A percentile compares a stretch with the other conserved stretches of the same genome.
These are phyloP conservation scores for Ridgeia piscesae DNA, from an alignment of 1,140 invertebrate species.

Conservation along the genomic window DNA sequence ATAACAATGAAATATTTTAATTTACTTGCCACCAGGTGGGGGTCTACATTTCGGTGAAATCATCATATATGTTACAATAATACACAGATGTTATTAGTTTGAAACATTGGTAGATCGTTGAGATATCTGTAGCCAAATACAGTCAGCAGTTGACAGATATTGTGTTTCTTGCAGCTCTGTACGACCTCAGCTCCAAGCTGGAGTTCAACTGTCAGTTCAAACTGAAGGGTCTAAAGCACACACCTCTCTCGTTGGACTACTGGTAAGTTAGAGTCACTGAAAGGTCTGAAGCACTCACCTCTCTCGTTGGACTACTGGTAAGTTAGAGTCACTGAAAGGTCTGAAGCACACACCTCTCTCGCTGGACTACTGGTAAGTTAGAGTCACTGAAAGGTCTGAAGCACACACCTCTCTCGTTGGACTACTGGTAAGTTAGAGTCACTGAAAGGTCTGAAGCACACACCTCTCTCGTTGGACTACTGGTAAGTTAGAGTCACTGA, in stretches of 20 bases:
- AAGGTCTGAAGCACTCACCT: no score
- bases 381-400: background rate
- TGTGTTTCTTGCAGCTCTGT: conserved; percentile 51
- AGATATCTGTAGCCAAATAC: background rate
- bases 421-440: background rate
- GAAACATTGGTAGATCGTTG: background rate
- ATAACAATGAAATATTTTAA: no score
- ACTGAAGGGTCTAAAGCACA: conserved; percentile 49
- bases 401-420: no score
- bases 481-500: background rate
- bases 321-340: background rate
- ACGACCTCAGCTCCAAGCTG: conserved; percentile 55
- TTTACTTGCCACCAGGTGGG: background rate
- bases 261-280: conserved; percentile 46
- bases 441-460: background rate
- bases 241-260: conserved; percentile 55
- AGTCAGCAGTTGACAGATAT: background rate
- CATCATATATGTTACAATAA: background rate
- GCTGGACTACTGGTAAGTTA: background rate
- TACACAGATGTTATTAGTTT: background rate
- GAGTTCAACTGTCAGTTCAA: conserved; percentile 57
- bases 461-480: background rate
- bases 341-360: no score
- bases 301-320: background rate
- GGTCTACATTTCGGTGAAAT: background rate